Evolutionary conservation across 2,113 vertebrate genomes (phyloP), one percentile per base, ranked within the genome.

Genomic region (Cromileptes altivelis): DNA sequence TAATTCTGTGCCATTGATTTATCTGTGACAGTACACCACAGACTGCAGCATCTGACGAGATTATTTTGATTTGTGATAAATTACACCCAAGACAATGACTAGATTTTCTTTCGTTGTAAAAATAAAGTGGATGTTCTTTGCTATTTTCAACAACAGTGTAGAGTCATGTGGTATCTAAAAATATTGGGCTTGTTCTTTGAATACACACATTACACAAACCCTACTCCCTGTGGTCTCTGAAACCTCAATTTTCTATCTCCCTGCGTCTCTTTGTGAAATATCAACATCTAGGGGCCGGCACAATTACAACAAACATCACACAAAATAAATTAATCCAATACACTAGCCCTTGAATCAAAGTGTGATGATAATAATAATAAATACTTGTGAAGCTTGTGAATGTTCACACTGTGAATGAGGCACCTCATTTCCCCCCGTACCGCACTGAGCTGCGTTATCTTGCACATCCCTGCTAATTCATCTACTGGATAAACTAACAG

Each of bases 401-500:
- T 42, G 18, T 56, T 30, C 37, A 56, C 74, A 27, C 10, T 23
- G 47, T 14, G 45, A 49, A 2, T 14, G 45, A 49, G 4, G 27
- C 27, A 7, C 50, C 57, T 37, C 2, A 7, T 62, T 18, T 50
- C 17, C 27, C 49, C 21, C 18, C 12, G 27, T 8, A 12, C 12
- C 37, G 5, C 2, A 33, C 14, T 14, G 57, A 1, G 6, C 61
- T 45, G n/a, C 55, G 68, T 68, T 18, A 68, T 70, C 52, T 57
- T 75, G n/a, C 6, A 27, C 27, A n/a, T 40, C 17, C 17, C 13
- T 9, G 33, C 33, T 82, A 53, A 80, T 69, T 75, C 30, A 2
- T 52, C 65, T 27, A 17, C 52, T 45, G 62, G 42, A 73, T 79
- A 55, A 78, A 70, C 67, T 23, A 65, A 69, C 42, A 58, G 14